phyloP scores from a whole-genome alignment of 2,888 invertebrate genomes.

The Agrochola lychnidis region DNA sequence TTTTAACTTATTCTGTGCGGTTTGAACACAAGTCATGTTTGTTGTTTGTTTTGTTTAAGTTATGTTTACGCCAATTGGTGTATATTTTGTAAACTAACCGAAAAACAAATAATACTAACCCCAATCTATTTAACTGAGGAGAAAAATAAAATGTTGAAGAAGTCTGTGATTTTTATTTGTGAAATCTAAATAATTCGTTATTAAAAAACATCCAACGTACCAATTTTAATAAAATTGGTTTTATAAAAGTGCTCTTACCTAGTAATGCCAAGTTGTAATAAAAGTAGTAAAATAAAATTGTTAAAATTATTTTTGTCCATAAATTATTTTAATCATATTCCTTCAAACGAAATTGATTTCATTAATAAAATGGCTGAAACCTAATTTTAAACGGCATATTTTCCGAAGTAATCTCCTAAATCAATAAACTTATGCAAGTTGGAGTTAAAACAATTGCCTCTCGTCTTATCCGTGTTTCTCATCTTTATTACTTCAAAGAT shows the following conservation, averaged over 20 bases:
- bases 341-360: not conserved
- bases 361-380: not conserved
- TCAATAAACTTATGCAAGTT: constrained; percentile 57
- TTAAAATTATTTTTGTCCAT: not conserved
- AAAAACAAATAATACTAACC: constrained; percentile 11
- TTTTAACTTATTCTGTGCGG: constrained; percentile 12
- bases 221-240: not conserved
- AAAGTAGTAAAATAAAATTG: not conserved
- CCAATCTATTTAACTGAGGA: not conserved
- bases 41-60: constrained; percentile 64
- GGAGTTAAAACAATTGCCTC: constrained; percentile 64
- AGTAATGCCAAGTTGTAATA: too few relatives aligned
- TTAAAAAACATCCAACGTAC: not conserved
- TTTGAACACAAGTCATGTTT: constrained; percentile 36
- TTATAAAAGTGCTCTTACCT: not conserved
- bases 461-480: constrained; percentile 54
- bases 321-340: not conserved
- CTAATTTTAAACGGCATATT: constrained; percentile 5
- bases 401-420: constrained; percentile 36
- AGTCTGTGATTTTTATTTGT: constrained; percentile 9
- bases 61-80: constrained; percentile 44
- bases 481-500: constrained; percentile 67
- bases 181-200: not conserved
- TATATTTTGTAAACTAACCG: constrained; percentile 31
- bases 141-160: constrained; percentile 3